Base-by-base conservation (phyloP, 2,113 vertebrate genomes). In the Carassius auratus region DNA sequence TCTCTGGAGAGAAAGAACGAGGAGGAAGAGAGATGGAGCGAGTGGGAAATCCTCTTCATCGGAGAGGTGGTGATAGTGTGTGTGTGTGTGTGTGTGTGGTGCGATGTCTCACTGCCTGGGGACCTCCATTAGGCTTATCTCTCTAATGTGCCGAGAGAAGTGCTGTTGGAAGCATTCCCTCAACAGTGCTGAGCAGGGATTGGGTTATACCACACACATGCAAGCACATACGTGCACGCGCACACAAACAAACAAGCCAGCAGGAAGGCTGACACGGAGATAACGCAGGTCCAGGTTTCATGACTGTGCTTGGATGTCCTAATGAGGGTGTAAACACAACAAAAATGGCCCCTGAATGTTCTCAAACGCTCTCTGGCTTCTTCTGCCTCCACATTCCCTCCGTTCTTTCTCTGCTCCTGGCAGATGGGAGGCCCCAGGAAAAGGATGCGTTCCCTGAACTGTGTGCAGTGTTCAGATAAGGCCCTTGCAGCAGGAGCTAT, bases 381-480 rank as follows among this genome's bases (percentile, higher is more conserved):
- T 68, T 76, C 69, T 82, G 68, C 76, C 64, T 71, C 62, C 9
- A 42, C 13, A 62, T 57, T 57, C 76, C 62, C 83, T 59, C 78
- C 66, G 71, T 84, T 66, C 86, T 85, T 81, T 81, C 71, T 62
- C 36, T 86, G 33, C 87, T 88, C 75, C 85, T 88, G 89, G 89
- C 87, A 90, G 84, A 80, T 68, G 74, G 59, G 90, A 90, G 93
- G 92, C 92, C 92, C 91, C 97, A 99, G 98, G 98, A 99, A 99
- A 95, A 96, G 97, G 97, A 98, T 97, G 95, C 95, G 95, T 96
- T 97, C 95, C 95, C 93, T 85, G 93, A 93, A 91, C 96, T 93
- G 95, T 95, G 96, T 99, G 98, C 87, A 93, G 91, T 76, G 84
- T 91, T 57, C 89, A 97, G 98, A 99, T 99, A 99, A 99, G 97